Base-by-base conservation (phyloP, 53 echinoderm and acorn worm species). In the Henricia sp. region DNA sequence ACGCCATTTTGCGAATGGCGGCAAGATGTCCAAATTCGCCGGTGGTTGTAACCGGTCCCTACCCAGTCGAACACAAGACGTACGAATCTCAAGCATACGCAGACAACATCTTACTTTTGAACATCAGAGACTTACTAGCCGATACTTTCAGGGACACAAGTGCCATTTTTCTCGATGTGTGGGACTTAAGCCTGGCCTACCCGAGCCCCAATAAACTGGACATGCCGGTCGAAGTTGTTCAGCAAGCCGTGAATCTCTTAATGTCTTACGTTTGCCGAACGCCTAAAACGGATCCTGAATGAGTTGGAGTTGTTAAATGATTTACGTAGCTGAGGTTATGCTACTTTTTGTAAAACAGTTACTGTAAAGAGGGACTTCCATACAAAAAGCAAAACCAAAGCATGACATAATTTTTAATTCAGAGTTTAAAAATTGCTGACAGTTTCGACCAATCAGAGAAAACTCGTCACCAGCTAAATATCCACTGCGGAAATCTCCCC, bases 121-220 rank as follows among this genome's bases (percentile, higher is more conserved):
- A 10, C 40, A 60, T 77, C 29, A 59, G 59, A 32, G 62, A 59
- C 2, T 17, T 43, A 8, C 29, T 77, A 30, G 44, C 28, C 3
- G 41, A 77, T 29, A 77, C 43, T 19, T 77, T 77, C 16, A 43
- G 44, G 28, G 52, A 36, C 9, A 64, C 86, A 0, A 37, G 36
- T 1, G 74, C 41, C 16, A 65, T 52, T n/a, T 74, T 86, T 46
- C 50, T 86, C 21, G 68, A 86, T 6, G 66, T 73, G 39, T 86
- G 86, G 86, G 74, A 74, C 28, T 74, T 86, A 30, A 65, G 56
- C 51, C 37, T 86, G 41, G 74, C 86, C 3, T 86, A 86, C 52
- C 86, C 86, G 6, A 65, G 50, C 37, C 65, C 63, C 4, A 86
- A 74, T 28, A 62, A 62, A 21, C 24, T 58, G 1, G 58, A 50